Conservation (phyloP, 2,113 vertebrate genomes). For the Pteruthius melanotis region DNA sequence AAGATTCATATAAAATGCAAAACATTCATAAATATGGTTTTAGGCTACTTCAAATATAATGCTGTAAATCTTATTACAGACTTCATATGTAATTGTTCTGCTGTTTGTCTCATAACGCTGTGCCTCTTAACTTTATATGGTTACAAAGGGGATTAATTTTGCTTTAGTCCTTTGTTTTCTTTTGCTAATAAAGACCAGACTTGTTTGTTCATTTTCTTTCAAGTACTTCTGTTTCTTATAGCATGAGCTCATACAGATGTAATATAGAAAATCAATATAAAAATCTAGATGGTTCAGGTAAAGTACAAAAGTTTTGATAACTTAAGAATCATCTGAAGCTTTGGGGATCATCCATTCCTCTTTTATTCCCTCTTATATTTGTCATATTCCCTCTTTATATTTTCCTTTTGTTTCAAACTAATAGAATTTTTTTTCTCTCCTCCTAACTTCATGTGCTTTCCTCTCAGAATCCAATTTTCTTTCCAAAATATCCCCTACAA, state of each 20-base stretch:
- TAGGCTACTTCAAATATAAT: conserved; percentile 33
- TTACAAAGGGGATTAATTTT: conserved; percentile 72
- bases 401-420: not conserved
- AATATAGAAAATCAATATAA: conserved; percentile 1
- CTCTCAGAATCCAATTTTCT: not conserved
- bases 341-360: not conserved
- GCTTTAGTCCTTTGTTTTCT: conserved; percentile 68
- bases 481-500: not conserved
- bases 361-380: not conserved
- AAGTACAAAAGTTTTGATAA: conserved; percentile 14
- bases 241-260: conserved; percentile 30
- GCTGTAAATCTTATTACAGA: conserved; percentile 49
- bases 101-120: conserved; percentile 49
- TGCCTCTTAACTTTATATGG: conserved; percentile 61
- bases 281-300: conserved; percentile 20
- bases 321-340: not conserved
- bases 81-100: conserved; percentile 63
- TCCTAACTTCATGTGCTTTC: not conserved
- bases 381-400: not conserved
- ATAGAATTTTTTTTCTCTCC: not conserved
- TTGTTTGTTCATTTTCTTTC: conserved; percentile 67
- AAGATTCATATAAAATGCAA: conserved; percentile 27
- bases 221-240: conserved; percentile 63
- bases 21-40: conserved; percentile 49
- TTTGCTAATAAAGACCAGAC: conserved; percentile 66